Base-by-base conservation (phyloP, 2,888 invertebrate species). In the Drosophila subsilvestris region DNA sequence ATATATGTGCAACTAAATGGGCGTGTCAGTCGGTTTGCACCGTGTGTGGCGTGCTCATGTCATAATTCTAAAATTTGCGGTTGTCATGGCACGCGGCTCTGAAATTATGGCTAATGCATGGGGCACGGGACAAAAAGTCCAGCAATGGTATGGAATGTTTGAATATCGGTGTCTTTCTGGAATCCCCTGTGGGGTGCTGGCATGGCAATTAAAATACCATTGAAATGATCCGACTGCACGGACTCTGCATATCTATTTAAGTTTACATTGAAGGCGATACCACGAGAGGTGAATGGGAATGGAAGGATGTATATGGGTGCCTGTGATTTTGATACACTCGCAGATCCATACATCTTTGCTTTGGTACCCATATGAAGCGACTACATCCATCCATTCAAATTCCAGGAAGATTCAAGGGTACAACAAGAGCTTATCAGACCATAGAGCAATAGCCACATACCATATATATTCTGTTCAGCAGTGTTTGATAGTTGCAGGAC, bases 31-130 rank as follows among this genome's bases (percentile, higher is more conserved):
- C 25, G 42, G 27, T 14, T 50, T 17, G 67, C 58, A 44, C 43
- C 43, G 48, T 42, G 48, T 27, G 49, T 69, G 50, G 55, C 62
- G 53, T 79, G 83, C 76, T 78, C 74, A 58, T 76, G 81, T 79
- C 79, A 82, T 78, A 81, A 76, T 82, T 79, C 79, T 83, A 83
- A 78, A 83, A 83, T 81, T 76, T 79, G 81, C 53, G 79, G 79
- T 79, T 81, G 74, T 66, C 83, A 63, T 79, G 83, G 70, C 68
- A 74, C 49, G 49, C 47, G 58, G 55, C 29, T 73, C 59, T 74
- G 25, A 80, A 80, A 82, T 79, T 73, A 75, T 56, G 58, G 47
- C 59, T 71, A 74, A 72, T 73, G 45, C 44, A 50, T 12, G 51
- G 17, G 12, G 8, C 12, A 12, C 17, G 22, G 9, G 10, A 0